Base-by-base conservation (phyloP, 2,888 invertebrate species). In the Lepidochitona cinerea region DNA sequence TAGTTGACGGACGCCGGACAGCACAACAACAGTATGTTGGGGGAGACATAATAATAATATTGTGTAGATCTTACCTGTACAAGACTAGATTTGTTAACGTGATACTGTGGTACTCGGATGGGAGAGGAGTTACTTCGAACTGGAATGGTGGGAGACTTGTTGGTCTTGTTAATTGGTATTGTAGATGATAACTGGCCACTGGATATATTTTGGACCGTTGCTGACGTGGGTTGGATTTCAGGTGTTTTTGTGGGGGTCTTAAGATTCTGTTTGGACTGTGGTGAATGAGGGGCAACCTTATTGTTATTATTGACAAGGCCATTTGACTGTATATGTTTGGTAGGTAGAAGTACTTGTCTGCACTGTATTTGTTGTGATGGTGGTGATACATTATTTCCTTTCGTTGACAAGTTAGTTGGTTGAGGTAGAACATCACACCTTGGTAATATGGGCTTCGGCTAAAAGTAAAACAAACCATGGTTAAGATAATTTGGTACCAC, bases 21-120 rank as follows among this genome's bases (percentile, higher is more conserved):
- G n/a, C n/a, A n/a, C n/a, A n/a, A n/a, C n/a, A n/a, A n/a, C n/a
- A n/a, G n/a, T n/a, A n/a, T n/a, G n/a, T n/a, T n/a, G n/a, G n/a
- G n/a, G n/a, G n/a, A n/a, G n/a, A n/a, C n/a, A n/a, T n/a, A n/a
- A n/a, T n/a, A n/a, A n/a, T n/a, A n/a, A n/a, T n/a, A n/a, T n/a
- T n/a, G n/a, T n/a, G n/a, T n/a, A n/a, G n/a, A n/a, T n/a, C n/a
- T n/a, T n/a, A 66, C 66, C 66, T 66, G 66, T n/a, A 66, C 18
- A 26, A 49, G 37, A 23, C 37, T 66, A 26, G 69, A 71, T 36
- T 54, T 73, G 29, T 76, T 75, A 7, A 79, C 70, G 35, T 81
- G 80, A 75, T 87, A 88, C 73, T 86, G 84, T 52, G 88, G 88
- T 32, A 88, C 85, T 73, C 85, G 78, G 68, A 88, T 82, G 29